Base-by-base conservation (phyloP, 1,140 invertebrate species). In the Agrypnia vestita region DNA sequence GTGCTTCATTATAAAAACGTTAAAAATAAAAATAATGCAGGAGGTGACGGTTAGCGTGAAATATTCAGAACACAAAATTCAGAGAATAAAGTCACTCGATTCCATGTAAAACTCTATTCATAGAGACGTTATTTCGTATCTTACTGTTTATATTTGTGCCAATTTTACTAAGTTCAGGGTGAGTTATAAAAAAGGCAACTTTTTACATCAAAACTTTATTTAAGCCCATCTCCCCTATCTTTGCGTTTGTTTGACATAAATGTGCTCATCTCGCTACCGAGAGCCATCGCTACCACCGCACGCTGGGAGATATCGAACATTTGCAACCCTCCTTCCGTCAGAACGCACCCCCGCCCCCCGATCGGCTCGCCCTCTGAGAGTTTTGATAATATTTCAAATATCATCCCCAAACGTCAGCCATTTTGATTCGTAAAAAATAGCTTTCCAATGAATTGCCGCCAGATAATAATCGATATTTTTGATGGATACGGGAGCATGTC, bases 151-250 rank as follows among this genome's bases (percentile, higher is more conserved):
- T 82, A 82, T 67, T 75, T 55, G 81, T 80, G 81, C 80, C 74
- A 80, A 82, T 80, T 79, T 82, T 82, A 82, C 74, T 62, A 74
- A 82, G 78, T 82, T 82, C 53, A 44, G 69, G 80, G 81, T 80
- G 80, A 76, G 77, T 79, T 79, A 76, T 83, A 83, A 76, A 82
- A 80, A 67, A 19, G 10, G 15, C 64, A 83, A 83, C 76, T 83
- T 83, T 83, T 83, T 79, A 83, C 79, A 83, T 83, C 82, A 83
- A 83, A 83, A 83, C 82, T 83, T 83, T 83, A 79, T 81, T 83
- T 81, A 76, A 49, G 72, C 75, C 73, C 76, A 79, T 79, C 75
- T 35, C 49, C 55, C 59, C 79, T 81, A 79, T 81, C 77, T 79
- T 78, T 76, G 76, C 79, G 75, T 80, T 80, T 80, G 81, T 80